Evolutionary conservation across 92 coral and sea anemone species (phyloP), one percentile per base, ranked within the genome.

Genomic region (Phenganax subtilis): DNA sequence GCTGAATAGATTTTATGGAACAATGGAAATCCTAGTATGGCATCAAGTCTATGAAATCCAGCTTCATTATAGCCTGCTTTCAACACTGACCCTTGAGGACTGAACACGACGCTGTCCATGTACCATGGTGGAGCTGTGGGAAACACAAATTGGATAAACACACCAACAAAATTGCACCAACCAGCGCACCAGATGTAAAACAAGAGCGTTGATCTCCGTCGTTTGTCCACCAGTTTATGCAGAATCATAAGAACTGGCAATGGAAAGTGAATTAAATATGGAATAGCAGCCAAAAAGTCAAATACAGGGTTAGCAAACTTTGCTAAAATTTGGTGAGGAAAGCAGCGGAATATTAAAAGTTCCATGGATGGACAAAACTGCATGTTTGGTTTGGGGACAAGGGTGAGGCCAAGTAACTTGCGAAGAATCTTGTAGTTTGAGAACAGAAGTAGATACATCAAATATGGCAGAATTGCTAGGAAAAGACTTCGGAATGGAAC

Each of bases 111-210:
- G 61, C 97, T 92, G 89, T 96, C 99, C 65, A 92, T 97, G 86
- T 90, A 96, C 99, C 99, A 96, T n/a, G 99, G 99, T 52, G 99
- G 99, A 9, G 97, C 89, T 55, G 99, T 96, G 1, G 99, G 99
- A 84, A 96, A 96, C 58, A 96, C 75, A 71, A 96, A 88, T 80
- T 96, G 99, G 73, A 96, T 90, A n/a, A 89, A 17, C 12, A 91
- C 87, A 59, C 96, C 97, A 31, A 96, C 82, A 15, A 96, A 91
- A 77, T 96, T 96, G 57, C 92, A 97, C 99, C 99, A 96, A 51
- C 99, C 99, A 9, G 97, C 97, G 80, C 93, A 87, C 99, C 99
- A 96, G 0, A 96, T 70, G 70, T 90, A 96, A 4, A 97, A 97
- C 68, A 88, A 92, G 10, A 93, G 91, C 63, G 93, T 93, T 72